phyloP scores from a whole-genome alignment of 2,113 vertebrate species.

The Zootoca vivipara region DNA sequence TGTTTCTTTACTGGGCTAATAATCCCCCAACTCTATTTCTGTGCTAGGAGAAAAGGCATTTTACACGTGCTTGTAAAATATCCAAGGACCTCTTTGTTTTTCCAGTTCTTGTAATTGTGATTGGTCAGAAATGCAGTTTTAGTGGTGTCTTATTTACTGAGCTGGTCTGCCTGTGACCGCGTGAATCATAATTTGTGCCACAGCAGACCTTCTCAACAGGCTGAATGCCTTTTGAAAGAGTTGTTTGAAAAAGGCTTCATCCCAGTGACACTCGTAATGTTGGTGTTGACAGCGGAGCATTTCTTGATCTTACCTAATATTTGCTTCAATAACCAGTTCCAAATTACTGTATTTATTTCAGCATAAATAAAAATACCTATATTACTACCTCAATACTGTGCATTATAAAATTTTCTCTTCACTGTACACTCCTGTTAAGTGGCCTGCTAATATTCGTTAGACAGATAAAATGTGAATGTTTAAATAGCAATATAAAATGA shows the following conservation, averaged over 20 bases:
- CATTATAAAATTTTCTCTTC: background rate
- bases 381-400: background rate
- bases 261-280: background rate
- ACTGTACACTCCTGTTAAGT: conserved; percentile 13
- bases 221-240: background rate
- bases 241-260: background rate
- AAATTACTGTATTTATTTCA: background rate
- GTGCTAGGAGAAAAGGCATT: background rate
- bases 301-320: background rate
- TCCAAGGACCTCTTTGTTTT: background rate
- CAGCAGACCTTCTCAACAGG: background rate
- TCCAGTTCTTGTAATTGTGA: background rate
- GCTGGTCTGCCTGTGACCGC: background rate
- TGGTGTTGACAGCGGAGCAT: background rate
- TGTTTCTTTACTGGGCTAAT: background rate
- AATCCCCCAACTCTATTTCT: background rate
- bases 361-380: background rate
- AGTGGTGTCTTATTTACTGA: background rate
- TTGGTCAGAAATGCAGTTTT: background rate
- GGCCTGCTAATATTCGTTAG: conserved; percentile 2
- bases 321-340: background rate
- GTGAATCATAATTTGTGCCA: background rate
- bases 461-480: conserved; percentile 25
- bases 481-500: conserved; percentile 14
- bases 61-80: background rate